Conservation (phyloP, 2,888 invertebrate species). For the Thera obeliscata region DNA sequence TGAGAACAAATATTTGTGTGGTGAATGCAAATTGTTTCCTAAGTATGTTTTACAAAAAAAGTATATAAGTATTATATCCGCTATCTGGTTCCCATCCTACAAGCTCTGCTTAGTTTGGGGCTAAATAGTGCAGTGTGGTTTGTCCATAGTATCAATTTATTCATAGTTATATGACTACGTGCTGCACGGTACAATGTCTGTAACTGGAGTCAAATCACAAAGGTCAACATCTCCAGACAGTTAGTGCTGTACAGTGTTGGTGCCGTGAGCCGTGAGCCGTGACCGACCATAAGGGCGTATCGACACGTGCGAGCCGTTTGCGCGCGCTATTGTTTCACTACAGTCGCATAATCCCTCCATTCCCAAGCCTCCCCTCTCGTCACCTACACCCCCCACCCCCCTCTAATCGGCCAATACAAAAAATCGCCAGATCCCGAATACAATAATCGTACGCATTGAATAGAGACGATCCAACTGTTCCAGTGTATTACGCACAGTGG, state of each 20-base stretch:
- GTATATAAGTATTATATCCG: no score
- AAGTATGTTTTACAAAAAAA: no score
- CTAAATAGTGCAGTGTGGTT: no score
- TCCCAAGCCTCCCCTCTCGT: slow-evolving; percentile 41
- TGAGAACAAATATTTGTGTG: no score
- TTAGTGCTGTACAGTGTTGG: no score
- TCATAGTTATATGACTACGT: no score
- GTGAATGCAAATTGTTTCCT: no score
- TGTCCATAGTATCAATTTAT: no score
- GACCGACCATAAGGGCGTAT: slow-evolving; percentile 34
- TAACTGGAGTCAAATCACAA: background rate
- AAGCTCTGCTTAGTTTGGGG: no score
- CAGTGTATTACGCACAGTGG: slow-evolving; percentile 36
- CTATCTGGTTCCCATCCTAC: no score
- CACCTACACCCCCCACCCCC: slow-evolving; percentile 10
- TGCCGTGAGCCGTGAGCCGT: background rate
- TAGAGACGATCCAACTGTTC: slow-evolving; percentile 47
- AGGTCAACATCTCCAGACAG: no score
- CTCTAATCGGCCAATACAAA: slow-evolving; percentile 45
- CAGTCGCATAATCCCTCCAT: slow-evolving; percentile 47
- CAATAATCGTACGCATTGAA: slow-evolving; percentile 55
- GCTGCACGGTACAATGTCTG: no score
- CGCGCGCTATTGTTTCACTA: slow-evolving; percentile 42
- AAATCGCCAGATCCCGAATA: slow-evolving; percentile 47
- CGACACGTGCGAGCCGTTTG: slow-evolving; percentile 37